A percentile compares a stretch with the other conserved stretches of the same genome.
Evolutionary conservation across 2,888 invertebrate species (phyloP).

Genomic region (Tineola bisselliella): DNA sequence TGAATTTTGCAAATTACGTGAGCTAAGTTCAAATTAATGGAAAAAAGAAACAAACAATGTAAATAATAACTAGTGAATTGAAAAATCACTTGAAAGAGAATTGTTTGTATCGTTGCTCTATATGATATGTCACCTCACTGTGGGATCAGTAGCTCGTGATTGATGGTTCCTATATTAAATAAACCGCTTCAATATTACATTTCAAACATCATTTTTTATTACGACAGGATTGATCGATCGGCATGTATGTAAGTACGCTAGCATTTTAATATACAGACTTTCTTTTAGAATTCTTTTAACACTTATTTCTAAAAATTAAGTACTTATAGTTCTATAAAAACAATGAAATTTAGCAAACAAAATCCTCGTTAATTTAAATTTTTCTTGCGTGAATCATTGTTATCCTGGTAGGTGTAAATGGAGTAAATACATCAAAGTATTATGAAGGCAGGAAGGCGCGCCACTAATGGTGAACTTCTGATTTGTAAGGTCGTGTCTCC

Average conservation of each 20-base stretch:
- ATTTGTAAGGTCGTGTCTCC: constrained; percentile 37
- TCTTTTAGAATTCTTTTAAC: too few relatives aligned
- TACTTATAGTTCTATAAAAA: too few relatives aligned
- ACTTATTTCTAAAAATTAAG: too few relatives aligned
- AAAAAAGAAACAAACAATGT: too few relatives aligned
- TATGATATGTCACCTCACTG: constrained; percentile 46
- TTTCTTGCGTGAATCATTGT: neutral
- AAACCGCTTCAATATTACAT: constrained; percentile 56
- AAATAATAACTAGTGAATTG: neutral
- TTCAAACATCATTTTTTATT: constrained; percentile 55
- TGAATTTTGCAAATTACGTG: too few relatives aligned
- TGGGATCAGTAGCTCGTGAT: constrained; percentile 44
- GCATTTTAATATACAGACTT: too few relatives aligned
- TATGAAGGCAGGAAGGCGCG: constrained; percentile 7
- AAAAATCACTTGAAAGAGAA: constrained; percentile 14
- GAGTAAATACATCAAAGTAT: neutral
- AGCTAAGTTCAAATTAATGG: too few relatives aligned
- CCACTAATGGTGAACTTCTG: constrained; percentile 45
- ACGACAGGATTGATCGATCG: constrained; percentile 53
- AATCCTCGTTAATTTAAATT: neutral
- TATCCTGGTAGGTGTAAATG: neutral
- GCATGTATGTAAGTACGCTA: constrained; percentile 29
- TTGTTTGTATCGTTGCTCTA: constrained; percentile 43
- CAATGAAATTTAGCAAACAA: neutral
- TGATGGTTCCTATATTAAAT: constrained; percentile 61